These are phyloP conservation scores for Sylvilagus bachmani DNA, from an alignment of 2,113 vertebrate species.

Conservation along the genomic window DNA sequence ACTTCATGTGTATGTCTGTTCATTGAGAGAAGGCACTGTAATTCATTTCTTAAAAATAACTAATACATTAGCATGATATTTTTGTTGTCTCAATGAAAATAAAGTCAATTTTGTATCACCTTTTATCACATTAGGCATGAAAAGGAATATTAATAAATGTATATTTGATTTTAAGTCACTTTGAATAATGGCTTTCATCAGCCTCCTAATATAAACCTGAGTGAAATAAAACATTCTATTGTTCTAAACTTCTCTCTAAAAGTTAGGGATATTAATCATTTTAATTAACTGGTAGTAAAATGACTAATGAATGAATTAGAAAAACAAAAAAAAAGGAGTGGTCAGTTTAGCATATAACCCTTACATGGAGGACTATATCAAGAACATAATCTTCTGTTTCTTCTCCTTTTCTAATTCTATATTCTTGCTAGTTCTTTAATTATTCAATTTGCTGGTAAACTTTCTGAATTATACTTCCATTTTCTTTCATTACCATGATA, in stretches of 20 bases:
- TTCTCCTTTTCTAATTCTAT: background rate
- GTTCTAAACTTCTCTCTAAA: background rate
- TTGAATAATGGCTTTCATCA: background rate
- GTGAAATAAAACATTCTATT: background rate
- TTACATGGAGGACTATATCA: background rate
- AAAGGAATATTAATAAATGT: slow-evolving; percentile 1
- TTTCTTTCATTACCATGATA: background rate
- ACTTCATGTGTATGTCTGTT: background rate
- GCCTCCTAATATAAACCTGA: background rate
- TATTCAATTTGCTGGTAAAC: background rate
- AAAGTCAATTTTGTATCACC: background rate
- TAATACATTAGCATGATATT: slow-evolving; percentile 6
- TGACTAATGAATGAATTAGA: background rate
- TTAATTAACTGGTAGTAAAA: background rate
- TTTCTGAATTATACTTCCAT: background rate
- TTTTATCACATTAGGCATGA: background rate
- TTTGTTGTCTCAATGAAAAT: background rate
- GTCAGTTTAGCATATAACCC: background rate
- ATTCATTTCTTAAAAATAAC: background rate
- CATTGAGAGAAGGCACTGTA: background rate
- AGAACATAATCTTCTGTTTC: background rate
- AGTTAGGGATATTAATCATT: background rate
- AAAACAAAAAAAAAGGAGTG: background rate
- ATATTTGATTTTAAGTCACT: background rate
- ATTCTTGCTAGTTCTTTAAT: background rate